Evolutionary conservation across 1,140 invertebrate species (phyloP).

Genomic region (Zaprionus capensis): DNA sequence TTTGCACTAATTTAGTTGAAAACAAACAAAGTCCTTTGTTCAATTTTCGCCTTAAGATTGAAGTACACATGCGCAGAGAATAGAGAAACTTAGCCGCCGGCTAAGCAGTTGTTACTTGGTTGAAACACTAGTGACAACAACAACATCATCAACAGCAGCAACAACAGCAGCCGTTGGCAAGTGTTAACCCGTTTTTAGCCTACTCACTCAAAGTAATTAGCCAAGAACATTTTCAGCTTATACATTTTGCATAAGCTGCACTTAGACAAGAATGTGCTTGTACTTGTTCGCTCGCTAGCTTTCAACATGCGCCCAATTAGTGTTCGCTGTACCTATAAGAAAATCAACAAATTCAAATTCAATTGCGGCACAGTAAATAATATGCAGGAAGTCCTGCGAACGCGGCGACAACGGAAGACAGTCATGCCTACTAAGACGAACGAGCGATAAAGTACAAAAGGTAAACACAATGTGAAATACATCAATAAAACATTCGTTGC

Average conservation of each 20-base stretch:
- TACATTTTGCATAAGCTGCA: conserved; percentile 55
- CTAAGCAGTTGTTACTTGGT: conserved; percentile 41
- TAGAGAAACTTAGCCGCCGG: conserved; percentile 54
- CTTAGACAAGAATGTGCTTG: conserved; percentile 42
- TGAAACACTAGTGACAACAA: conserved; percentile 39
- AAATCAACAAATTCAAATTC: conserved; percentile 76
- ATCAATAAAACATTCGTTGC: conserved; percentile 44
- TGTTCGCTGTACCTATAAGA: conserved; percentile 21
- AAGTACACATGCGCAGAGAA: conserved; percentile 36
- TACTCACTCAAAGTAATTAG: conserved; percentile 67
- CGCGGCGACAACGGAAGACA: conserved; percentile 51
- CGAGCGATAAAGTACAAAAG: conserved; percentile 31
- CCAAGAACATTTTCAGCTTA: conserved; percentile 70
- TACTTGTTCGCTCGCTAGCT: conserved; percentile 17
- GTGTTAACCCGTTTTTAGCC: conserved; percentile 73
- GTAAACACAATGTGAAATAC: conserved; percentile 43
- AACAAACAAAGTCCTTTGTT: conserved; percentile 82
- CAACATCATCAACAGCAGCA: conserved; percentile 36
- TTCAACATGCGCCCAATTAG: conserved; percentile 30
- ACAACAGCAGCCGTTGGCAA: conserved; percentile 52
- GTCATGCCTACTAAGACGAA: conserved; percentile 53
- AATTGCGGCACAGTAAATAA: conserved; percentile 76
- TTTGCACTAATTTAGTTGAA: conserved; percentile 84
- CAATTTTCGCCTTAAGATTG: conserved; percentile 78
- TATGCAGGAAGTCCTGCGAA: conserved; percentile 23